Conservation (phyloP, 2,797 vertebrate species). For the Zalophus californianus region DNA sequence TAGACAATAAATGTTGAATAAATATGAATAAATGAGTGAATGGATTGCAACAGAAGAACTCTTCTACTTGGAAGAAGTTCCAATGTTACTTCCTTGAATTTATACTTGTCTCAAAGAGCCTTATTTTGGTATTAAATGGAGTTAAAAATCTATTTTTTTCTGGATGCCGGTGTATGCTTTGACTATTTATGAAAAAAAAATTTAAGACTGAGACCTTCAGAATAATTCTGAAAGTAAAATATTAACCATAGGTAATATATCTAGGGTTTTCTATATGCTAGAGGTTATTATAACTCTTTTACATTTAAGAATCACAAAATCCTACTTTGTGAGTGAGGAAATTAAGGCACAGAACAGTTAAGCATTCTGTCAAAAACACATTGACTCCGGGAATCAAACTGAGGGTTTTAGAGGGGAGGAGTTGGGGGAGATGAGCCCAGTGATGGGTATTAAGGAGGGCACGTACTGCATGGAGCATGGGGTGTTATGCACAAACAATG, state of each 20-base stretch:
- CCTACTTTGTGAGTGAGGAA: neutral
- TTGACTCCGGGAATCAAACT: neutral
- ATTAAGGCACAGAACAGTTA: neutral
- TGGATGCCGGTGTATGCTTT: neutral
- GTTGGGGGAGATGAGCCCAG: no score
- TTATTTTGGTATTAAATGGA: neutral
- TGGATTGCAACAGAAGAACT: neutral
- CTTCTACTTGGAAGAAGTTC: neutral
- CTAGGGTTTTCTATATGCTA: neutral
- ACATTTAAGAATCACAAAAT: constrained; percentile 4
- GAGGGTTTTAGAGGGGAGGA: no score
- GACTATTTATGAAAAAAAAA: neutral
- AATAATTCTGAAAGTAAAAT: constrained; percentile 12
- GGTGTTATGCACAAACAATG: no score
- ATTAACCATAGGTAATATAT: neutral
- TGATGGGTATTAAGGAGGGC: no score
- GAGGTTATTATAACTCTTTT: neutral
- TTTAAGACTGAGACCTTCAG: neutral
- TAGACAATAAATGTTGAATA: neutral
- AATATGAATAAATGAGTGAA: neutral
- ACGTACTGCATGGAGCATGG: no score
- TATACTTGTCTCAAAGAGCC: neutral
- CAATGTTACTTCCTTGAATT: neutral
- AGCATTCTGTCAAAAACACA: constrained; percentile 10
- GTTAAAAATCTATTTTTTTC: constrained; percentile 50